Evolutionary conservation across 2,888 invertebrate genomes (phyloP).

Genomic region (Archaeoteleia sp.): DNA sequence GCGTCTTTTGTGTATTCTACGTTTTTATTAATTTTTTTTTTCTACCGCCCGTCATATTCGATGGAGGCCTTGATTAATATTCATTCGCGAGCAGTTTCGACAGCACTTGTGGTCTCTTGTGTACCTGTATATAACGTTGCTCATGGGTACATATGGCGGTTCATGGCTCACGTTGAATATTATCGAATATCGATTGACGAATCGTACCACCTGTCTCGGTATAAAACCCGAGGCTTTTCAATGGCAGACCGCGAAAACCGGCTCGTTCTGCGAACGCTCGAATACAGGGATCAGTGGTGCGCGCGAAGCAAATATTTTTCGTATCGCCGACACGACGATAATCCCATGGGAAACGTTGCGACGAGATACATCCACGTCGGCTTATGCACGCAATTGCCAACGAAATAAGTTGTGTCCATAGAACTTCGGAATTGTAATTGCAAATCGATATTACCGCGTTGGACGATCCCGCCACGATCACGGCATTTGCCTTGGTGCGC

Average conservation of each 20-base stretch:
- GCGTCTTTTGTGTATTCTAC: too few relatives aligned
- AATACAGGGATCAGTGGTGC: background rate
- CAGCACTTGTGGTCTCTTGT: slow-evolving; percentile 41
- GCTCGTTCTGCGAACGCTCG: background rate
- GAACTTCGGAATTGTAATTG: slow-evolving; percentile 29
- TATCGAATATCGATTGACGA: slow-evolving; percentile 51
- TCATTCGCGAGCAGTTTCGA: slow-evolving; percentile 42
- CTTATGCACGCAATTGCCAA: slow-evolving; percentile 34
- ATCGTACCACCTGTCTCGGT: slow-evolving; percentile 45
- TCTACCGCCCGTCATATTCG: slow-evolving; percentile 14
- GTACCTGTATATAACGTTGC: slow-evolving; percentile 23
- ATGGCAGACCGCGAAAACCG: slow-evolving; percentile 22
- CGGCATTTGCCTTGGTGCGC: too few relatives aligned
- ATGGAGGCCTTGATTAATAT: slow-evolving; percentile 47
- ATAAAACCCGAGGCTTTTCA: slow-evolving; percentile 34
- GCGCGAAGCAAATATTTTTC: slow-evolving; percentile 37
- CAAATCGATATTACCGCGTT: slow-evolving; percentile 34
- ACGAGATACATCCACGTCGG: slow-evolving; percentile 18
- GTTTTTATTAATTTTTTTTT: too few relatives aligned
- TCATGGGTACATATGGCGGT: slow-evolving; percentile 33
- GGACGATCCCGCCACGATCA: too few relatives aligned
- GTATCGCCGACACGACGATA: slow-evolving; percentile 28
- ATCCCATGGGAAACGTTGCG: slow-evolving; percentile 38
- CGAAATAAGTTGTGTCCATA: slow-evolving; percentile 37
- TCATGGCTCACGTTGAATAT: slow-evolving; percentile 36